Base-by-base conservation (phyloP, 1,140 invertebrate species). In the Ips nitidus region DNA sequence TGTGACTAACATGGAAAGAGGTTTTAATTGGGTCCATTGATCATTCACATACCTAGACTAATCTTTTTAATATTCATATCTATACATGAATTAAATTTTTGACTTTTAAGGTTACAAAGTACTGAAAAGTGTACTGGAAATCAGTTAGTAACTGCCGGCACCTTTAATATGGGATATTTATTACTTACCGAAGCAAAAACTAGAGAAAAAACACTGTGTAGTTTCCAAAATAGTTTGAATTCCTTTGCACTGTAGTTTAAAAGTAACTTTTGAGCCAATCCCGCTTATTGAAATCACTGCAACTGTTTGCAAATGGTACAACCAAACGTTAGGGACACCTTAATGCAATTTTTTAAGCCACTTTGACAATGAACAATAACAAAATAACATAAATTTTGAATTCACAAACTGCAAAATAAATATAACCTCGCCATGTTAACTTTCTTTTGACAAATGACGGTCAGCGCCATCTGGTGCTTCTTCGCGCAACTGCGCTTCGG, bases 381-480 rank as follows among this genome's bases (percentile, higher is more conserved):
- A 68, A 66, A 59, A 6, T 36, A 68, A 59, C 56, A 52, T 52
- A 52, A 68, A 68, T 58, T 68, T 68, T 58, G 66, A 52, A 7
- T 60, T 68, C 41, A 68, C 41, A 4, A 68, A 53, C 59, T 64
- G 59, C 6, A 71, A 72, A 72, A 69, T 69, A 74, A 71, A 61
- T 72, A 70, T 70, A 74, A 74, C 68, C 71, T 71, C 74, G 74
- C 74, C 74, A 75, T 75, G 70, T 75, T 75, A 68, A 66, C 68
- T 73, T 75, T 67, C 8, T 8, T 71, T 74, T 68, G 61, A 72
- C 67, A 71, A 41, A 50, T 57, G 43, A 47, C 6, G 38, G n/a
- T 36, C 8, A 57, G 47, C 41, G 66, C 71, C 73, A 70, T 66
- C 73, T 74, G 7, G 40, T 38, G 42, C 8, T 38, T 47, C 4